Evolutionary conservation across 1,140 invertebrate species (phyloP).

Genomic region (Bombus consobrinus): DNA sequence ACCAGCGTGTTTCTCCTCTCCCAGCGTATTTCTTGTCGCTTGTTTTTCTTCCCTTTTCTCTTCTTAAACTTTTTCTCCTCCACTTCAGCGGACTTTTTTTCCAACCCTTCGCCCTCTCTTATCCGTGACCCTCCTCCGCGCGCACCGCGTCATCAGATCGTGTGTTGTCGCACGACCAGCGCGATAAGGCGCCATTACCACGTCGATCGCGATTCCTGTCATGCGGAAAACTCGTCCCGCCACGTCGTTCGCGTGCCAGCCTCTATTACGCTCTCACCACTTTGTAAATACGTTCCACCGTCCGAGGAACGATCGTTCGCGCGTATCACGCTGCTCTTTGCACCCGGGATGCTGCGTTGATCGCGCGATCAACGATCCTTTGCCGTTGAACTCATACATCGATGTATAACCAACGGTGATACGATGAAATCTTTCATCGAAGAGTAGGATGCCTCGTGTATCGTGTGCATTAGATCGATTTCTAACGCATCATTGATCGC

Average conservation of each 20-base stretch:
- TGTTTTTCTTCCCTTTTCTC: slow-evolving; percentile 47
- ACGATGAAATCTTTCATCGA: neutral
- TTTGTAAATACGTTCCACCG: slow-evolving; percentile 43
- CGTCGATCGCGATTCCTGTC: slow-evolving; percentile 58
- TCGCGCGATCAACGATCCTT: neutral
- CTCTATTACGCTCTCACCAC: slow-evolving; percentile 40
- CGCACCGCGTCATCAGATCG: neutral
- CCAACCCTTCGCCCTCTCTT: slow-evolving; percentile 31
- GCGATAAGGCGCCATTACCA: slow-evolving; percentile 65
- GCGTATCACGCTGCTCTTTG: neutral
- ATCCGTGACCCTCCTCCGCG: slow-evolving; percentile 28
- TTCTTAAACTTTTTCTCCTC: slow-evolving; percentile 14
- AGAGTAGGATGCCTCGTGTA: neutral
- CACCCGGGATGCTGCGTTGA: neutral
- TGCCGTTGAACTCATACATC: neutral
- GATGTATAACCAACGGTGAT: neutral
- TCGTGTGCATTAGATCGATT: neutral
- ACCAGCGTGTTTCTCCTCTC: slow-evolving; percentile 29
- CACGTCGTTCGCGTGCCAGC: slow-evolving; percentile 50
- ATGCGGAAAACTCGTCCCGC: slow-evolving; percentile 40
- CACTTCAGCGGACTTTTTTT: neutral
- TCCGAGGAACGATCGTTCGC: neutral
- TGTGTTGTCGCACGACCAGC: neutral
- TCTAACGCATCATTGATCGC: slow-evolving; percentile 3
- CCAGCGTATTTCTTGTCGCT: slow-evolving; percentile 28